Evolutionary conservation across 2,113 vertebrate species (phyloP).

Genomic region (Nothoprocta perdicaria): DNA sequence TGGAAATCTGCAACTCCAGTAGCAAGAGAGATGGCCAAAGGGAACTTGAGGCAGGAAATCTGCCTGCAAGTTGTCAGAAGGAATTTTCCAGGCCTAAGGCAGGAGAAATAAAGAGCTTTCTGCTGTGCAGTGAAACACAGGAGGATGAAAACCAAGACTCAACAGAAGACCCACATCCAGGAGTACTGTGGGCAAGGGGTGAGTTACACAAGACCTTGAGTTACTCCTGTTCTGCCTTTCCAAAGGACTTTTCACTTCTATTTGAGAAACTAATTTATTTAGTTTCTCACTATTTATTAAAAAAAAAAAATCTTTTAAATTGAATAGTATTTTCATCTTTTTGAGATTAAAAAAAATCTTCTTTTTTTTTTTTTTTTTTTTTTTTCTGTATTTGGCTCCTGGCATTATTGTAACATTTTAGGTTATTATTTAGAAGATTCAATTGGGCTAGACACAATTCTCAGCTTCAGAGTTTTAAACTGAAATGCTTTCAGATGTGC

Average conservation of each 20-base stretch:
- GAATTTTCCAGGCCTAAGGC: fast-evolving
- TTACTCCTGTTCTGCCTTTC: background rate
- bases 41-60: fast-evolving
- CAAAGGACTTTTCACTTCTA: background rate
- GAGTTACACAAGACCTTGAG: background rate
- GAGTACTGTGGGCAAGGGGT: background rate
- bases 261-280: background rate
- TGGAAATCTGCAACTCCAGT: background rate
- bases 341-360: background rate
- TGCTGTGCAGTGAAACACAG: background rate
- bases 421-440: background rate
- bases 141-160: background rate
- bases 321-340: background rate
- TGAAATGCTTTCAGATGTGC: background rate
- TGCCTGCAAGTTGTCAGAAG: fast-evolving
- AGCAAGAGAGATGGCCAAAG: background rate
- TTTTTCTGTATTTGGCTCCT: background rate
- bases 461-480: background rate
- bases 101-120: fast-evolving
- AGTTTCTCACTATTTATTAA: background rate
- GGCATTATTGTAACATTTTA: background rate
- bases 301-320: background rate
- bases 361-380: background rate
- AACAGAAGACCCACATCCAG: background rate
- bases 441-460: background rate